phyloP scores from a whole-genome alignment of 2,113 vertebrate genomes.

The Scatophagus argus region DNA sequence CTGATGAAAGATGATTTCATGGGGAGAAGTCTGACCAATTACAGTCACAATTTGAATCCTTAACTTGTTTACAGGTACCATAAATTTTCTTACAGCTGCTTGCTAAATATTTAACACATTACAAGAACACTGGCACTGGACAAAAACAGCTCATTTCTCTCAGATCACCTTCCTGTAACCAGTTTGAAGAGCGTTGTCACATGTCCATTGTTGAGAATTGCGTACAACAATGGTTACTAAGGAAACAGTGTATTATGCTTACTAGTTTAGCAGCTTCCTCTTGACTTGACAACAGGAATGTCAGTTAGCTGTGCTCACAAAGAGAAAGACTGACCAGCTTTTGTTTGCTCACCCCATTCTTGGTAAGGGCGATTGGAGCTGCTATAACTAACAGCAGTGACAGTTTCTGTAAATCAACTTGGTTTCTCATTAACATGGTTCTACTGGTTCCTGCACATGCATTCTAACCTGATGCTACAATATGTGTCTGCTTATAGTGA shows the following conservation, averaged over 20 bases:
- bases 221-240: slow-evolving; percentile 65
- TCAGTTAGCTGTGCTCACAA: slow-evolving; percentile 66
- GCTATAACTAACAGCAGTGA: slow-evolving; percentile 49
- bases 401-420: slow-evolving; percentile 64
- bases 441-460: slow-evolving; percentile 17
- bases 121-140: too few relatives aligned
- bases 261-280: slow-evolving; percentile 61
- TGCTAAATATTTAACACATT: too few relatives aligned
- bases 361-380: slow-evolving; percentile 53
- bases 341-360: slow-evolving; percentile 57
- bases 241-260: slow-evolving; percentile 70
- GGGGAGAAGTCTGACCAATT: too few relatives aligned
- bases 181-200: slow-evolving; percentile 29
- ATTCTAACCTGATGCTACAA: slow-evolving; percentile 41
- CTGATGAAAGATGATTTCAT: too few relatives aligned
- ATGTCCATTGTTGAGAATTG: slow-evolving; percentile 44
- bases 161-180: slow-evolving; percentile 23
- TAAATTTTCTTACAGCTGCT: too few relatives aligned
- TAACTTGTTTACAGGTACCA: too few relatives aligned
- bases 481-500: not conserved
- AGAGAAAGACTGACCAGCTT: slow-evolving; percentile 49
- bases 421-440: slow-evolving; percentile 49
- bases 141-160: too few relatives aligned
- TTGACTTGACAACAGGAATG: slow-evolving; percentile 80
- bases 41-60: too few relatives aligned